Evolutionary conservation across 2,888 invertebrate species (phyloP), one percentile per base, ranked within the genome.

Genomic region (Noctuana brunneofusca): DNA sequence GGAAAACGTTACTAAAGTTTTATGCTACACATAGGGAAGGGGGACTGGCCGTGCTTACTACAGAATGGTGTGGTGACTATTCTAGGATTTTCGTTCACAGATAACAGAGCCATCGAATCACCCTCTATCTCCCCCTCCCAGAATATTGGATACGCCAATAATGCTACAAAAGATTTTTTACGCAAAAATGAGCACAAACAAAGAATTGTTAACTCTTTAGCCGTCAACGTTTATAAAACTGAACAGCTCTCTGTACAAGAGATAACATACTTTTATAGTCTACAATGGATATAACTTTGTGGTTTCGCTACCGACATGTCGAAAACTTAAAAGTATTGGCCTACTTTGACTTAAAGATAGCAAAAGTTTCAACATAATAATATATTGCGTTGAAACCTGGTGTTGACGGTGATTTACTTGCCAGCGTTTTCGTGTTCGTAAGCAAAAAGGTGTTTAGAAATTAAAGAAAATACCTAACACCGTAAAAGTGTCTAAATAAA

Each of bases 281-380:
- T 22, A 30, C 59, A 53, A 53, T 53, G 59, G 43, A 53, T 50
- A 58, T 3, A 59, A 60, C 32, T 60, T 46, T 24, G 59, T 24
- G 32, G 55, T 50, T 46, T 53, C 58, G 35, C 54, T 53, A 20
- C 55, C 43, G 55, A 53, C 35, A 41, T 57, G 50, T 62, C 46
- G 41, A 46, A 49, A 55, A 55, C 55, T 62, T 49, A 55, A 48
- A 49, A 30, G 41, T 38, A 41, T 41, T 55, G 62, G 30, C 62
- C 55, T 49, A 62, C 41, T 55, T 58, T 58, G 32, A 38, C 18
- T 55, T 49, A n/a, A 54, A 18, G 16, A 41, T 48, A 27, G 3
- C 3, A 41, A 24, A 48, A 27, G 35, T 48, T 55, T 60, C 4
- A 27, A 54, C n/a, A 24, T 62, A n/a, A n/a, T n/a, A n/a, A n/a